Evolutionary conservation across 2,113 vertebrate species (phyloP).

Genomic region (Oenanthe melanoleuca): DNA sequence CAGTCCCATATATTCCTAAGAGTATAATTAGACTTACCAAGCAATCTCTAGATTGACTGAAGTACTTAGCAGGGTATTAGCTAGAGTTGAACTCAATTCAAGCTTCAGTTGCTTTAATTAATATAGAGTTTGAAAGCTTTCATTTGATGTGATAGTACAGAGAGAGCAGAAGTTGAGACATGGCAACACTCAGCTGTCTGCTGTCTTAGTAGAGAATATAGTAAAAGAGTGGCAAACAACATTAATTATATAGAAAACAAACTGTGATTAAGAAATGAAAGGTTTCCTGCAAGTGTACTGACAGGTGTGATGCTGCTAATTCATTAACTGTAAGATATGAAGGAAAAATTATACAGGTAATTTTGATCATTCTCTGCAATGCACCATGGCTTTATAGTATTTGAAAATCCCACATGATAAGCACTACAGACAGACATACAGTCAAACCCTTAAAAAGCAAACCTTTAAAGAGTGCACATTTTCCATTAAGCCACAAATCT

Average conservation of each 20-base stretch:
- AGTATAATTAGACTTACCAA: not conserved
- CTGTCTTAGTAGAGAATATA: not conserved
- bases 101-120: conserved; percentile 41
- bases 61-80: conserved; percentile 1
- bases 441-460: not conserved
- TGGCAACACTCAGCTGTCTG: not conserved
- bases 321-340: not conserved
- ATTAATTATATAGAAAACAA: conserved; percentile 5
- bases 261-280: conserved; percentile 5
- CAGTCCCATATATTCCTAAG: not conserved
- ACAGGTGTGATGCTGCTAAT: not conserved
- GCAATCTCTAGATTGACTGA: conserved; percentile 18
- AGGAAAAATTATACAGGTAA: not conserved
- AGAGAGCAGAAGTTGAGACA: not conserved
- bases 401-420: not conserved
- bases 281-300: not conserved
- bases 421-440: not conserved
- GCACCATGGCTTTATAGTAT: not conserved
- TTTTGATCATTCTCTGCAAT: not conserved
- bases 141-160: not conserved
- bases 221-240: not conserved
- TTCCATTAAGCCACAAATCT: not conserved
- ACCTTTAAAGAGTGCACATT: not conserved
- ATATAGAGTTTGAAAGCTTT: conserved; percentile 6
- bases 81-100: conserved; percentile 6